A percentile compares a stretch with the other conserved stretches of the same genome.
These are phyloP conservation scores for Meandrina meandrites DNA, from an alignment of 92 coral and sea anemone genomes.

Conservation along the genomic window DNA sequence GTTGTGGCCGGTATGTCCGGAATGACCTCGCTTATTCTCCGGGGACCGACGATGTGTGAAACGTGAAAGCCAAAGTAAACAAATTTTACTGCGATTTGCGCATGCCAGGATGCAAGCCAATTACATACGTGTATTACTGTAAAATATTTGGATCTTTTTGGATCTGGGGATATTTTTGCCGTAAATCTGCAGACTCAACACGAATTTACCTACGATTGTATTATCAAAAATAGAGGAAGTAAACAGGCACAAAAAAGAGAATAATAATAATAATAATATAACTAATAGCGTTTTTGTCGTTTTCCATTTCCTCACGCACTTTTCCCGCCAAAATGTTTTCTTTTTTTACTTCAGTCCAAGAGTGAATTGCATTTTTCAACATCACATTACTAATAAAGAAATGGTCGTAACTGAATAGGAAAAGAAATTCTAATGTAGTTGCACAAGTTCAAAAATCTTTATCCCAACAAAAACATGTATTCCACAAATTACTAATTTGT, in stretches of 20 bases:
- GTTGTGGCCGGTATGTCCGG: constrained; percentile 36
- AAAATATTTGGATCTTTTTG: no score
- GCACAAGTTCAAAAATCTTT: background rate
- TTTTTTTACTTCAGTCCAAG: background rate
- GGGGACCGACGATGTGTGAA: constrained; percentile 28
- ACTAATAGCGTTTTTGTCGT: no score
- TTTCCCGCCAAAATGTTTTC: background rate
- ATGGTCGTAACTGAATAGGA: background rate
- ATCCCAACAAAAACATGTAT: background rate
- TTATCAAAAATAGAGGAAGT: no score
- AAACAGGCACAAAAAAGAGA: no score
- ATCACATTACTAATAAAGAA: background rate
- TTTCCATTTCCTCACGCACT: no score
- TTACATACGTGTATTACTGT: background rate
- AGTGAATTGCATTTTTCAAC: background rate
- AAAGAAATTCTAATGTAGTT: background rate
- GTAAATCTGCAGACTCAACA: background rate
- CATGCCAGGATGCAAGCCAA: background rate
- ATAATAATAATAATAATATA: no score
- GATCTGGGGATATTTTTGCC: background rate
- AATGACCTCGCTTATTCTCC: constrained; percentile 7
- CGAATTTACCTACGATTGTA: no score
- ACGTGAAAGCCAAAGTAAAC: constrained; percentile 9
- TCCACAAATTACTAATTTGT: background rate
- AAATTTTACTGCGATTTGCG: background rate